Evolutionary conservation across 2,797 vertebrate species (phyloP), one percentile per base, ranked within the genome.

Genomic region (Phalloptychus januarius): DNA sequence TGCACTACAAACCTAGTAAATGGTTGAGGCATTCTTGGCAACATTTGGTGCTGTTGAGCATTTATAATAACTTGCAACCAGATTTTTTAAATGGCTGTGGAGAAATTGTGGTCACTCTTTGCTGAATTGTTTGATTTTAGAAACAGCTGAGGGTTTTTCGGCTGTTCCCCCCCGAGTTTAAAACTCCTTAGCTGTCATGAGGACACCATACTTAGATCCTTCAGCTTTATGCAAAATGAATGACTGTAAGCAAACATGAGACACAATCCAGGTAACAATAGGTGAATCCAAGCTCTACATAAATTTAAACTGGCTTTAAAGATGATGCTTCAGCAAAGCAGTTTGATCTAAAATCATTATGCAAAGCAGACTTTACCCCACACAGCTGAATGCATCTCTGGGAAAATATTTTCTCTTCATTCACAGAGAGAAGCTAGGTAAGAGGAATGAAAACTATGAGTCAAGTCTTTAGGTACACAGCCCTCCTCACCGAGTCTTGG

Each of bases 401-500:
- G 87, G 87, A 92, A 90, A 87, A 80, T 76, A 77, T 58, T 44
- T 86, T 77, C 83, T 86, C 67, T 85, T 77, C 85, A 74, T 88
- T 84, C 73, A 81, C 5, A 81, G 74, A 86, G 79, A 79, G 70
- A 80, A 74, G 75, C 61, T 52, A 52, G 33, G 61, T 72, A 80
- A 89, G 75, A 75, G 77, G 72, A 89, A 85, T 61, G 72, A 82
- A 86, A 77, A 77, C 78, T 23, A 76, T 46, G 52, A 76, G 78
- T 80, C 75, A 80, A 67, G 79, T 75, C 63, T n/a, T 75, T 77
- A 77, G 25, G 72, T 61, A 25, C 28, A 58, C 67, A 2, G 50
- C 71, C 85, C 38, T 45, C 91, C 95, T 97, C 91, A 99, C 98
- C 23, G 97, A 96, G 87, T 99, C 98, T 0, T 97, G 97, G 94